Base-by-base conservation (phyloP, 2,113 vertebrate species). In the Myotis brandtii region DNA sequence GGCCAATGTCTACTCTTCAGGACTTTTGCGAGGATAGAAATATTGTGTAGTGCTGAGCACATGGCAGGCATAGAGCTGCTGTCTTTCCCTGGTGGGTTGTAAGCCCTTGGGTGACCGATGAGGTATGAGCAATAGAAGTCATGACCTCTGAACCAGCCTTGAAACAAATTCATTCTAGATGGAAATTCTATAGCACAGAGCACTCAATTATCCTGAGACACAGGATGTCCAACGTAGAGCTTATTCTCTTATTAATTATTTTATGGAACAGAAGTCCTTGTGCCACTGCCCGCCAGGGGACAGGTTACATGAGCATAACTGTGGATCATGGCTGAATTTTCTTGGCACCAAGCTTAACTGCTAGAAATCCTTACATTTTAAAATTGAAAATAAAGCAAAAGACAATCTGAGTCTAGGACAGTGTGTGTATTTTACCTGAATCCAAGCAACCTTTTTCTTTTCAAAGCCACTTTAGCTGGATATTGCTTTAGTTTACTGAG, bases 191-290 rank as follows among this genome's bases (percentile, higher is more conserved):
- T 9, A 85, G 89, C 85, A 56, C 82, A 9, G 8, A 67, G 2
- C 23, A 1, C 75, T 62, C 70, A 48, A 89, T 81, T 67, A 14
- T 12, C 67, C 95, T 7, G 48, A 64, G 83, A 72, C 0, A 16
- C 0, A n/a, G 64, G 3, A 81, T 12, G 50, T 66, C 43, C 3
- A 6, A 46, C 52, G 81, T 7, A 54, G 30, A 82, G 86, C 30
- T 0, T 25, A 0, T 14, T 30, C 18, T 18, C 27, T 0, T 0
- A 27, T 18, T 17, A 12, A 21, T 5, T 25, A 17, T 40, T 34
- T 43, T 48, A 0, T 56, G 70, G 89, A 84, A 79, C 48, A 62
- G 85, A 67, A 32, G 84, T 85, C n/a, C 0, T 64, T 20, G 82
- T 0, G 0, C 50, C 69, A 50, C 2, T 0, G 34, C 90, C 23